Base-by-base conservation (phyloP, 2,888 invertebrate genomes). In the Lycocerus yunnanus region DNA sequence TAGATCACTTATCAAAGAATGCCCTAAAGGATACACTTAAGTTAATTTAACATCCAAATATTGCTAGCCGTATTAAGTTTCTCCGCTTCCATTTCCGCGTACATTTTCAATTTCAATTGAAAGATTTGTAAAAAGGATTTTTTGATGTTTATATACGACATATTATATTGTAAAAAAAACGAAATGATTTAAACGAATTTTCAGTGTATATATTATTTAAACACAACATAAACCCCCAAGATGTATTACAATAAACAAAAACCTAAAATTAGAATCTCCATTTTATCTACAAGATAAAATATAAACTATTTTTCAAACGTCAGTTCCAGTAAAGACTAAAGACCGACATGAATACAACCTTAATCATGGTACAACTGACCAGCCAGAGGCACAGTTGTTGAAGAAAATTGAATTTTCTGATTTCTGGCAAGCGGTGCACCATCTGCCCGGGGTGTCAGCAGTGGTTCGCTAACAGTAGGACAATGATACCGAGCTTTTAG, bases 351-450 rank as follows among this genome's bases (percentile, higher is more conserved):
- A 79, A 80, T 78, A 77, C 73, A 73, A 67, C 72, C 72, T 76
- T 77, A 79, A 79, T 79, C 80, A 74, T 69, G 72, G 71, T 77
- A 73, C 78, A 78, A 75, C 79, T 77, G 81, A 79, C 79, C 80
- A 77, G 76, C 75, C 73, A 69, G 75, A 76, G 78, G 80, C 77
- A 71, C 77, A 78, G 78, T 80, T 78, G 78, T 77, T 68, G 74
- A 77, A 74, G 74, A 76, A 81, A 81, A 81, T 81, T 81, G 80
- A 81, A 81, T 81, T 81, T 81, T 81, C 78, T 75, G 81, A 81
- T 80, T 80, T 80, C 80, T 80, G 78, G 79, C 78, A 72, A 71
- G 72, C 69, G 75, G 79, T 76, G 71, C 74, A 77, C 76, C 78
- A 77, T 75, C 76, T 77, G 79, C 78, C 78, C 58, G 71, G 68